Base-by-base conservation (phyloP, 2,113 vertebrate genomes). In the human region DNA sequence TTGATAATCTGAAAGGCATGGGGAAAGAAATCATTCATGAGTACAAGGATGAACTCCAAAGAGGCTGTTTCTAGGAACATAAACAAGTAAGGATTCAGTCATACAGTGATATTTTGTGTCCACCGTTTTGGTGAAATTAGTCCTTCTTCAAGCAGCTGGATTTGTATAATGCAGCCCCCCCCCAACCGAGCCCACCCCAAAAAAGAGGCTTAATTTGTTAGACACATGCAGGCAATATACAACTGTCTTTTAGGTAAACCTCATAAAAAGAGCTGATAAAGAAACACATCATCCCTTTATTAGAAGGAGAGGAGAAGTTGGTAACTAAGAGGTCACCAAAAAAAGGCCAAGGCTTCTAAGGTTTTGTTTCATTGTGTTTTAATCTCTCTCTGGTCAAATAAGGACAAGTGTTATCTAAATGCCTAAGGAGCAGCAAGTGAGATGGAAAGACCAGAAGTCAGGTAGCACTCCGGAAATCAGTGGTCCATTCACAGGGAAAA, bases 361-460 rank as follows among this genome's bases (percentile, higher is more conserved):
- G 14, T 85, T 92, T 95, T 91, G 40, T 55, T 96, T 96, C 85
- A 13, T 81, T 95, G 61, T 68, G 9, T 84, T 89, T 92, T 87
- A 89, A 78, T 91, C 27, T 76, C 32, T 85, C 32, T 73, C 23
- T 95, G 64, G 22, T 81, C 57, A 40, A 85, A 81, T 57, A 80
- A 90, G 13, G 18, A 61, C 38, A 73, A 64, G 6, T 94, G 52
- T 87, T 96, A 91, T 93, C 89, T 89, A 91, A 96, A 61, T 78
- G n/a, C 32, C 78, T 16, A 10, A 76, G 45, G 87, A 84, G 45
- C 45, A 89, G 78, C 45, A 38, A 68, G 57, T 32, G 59, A 73
- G 78, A 52, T 72, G 20, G 75, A 89, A 95, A 89, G 55, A 55
- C 43, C 35, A 75, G 7, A 50, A 90, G 23, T 16, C 84, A 88